Conservation (phyloP, 2,888 invertebrate species). For the Drosophila lutescens region DNA sequence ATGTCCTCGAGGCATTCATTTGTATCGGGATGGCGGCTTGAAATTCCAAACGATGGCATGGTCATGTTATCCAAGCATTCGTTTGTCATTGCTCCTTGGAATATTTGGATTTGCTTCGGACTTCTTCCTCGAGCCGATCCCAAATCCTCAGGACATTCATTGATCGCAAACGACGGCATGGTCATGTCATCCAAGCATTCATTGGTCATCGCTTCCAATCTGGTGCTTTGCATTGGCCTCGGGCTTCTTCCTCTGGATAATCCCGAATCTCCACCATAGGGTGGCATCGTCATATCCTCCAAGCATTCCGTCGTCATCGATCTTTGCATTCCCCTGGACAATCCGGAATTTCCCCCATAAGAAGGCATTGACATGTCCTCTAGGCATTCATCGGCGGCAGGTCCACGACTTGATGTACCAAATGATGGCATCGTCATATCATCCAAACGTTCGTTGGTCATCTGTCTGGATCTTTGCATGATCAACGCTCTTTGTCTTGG, state of each 20-base stretch:
- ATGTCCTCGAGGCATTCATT: conserved; percentile 19
- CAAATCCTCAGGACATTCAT: no score
- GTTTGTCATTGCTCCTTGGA: not conserved
- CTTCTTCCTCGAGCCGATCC: no score
- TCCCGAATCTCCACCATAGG: not conserved
- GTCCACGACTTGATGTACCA: not conserved
- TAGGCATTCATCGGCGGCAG: not conserved
- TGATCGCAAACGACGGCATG: no score
- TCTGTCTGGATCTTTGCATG: not conserved
- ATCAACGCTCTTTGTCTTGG: not conserved
- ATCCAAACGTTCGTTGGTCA: conserved; percentile 5
- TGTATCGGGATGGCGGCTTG: not conserved
- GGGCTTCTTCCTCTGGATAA: not conserved
- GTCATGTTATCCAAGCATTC: conserved; percentile 5
- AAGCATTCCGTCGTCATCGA: not conserved
- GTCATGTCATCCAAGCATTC: no score
- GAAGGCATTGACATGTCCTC: conserved; percentile 3
- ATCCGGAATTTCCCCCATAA: not conserved
- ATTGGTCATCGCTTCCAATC: no score
- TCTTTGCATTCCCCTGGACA: not conserved
- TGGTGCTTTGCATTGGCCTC: not conserved
- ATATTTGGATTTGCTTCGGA: not conserved
- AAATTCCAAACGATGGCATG: conserved; percentile 1
- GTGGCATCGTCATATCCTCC: conserved; percentile 11
- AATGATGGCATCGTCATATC: conserved; percentile 25